Evolutionary conservation across 2,888 invertebrate genomes (phyloP).

Genomic region (Ophraella communa): DNA sequence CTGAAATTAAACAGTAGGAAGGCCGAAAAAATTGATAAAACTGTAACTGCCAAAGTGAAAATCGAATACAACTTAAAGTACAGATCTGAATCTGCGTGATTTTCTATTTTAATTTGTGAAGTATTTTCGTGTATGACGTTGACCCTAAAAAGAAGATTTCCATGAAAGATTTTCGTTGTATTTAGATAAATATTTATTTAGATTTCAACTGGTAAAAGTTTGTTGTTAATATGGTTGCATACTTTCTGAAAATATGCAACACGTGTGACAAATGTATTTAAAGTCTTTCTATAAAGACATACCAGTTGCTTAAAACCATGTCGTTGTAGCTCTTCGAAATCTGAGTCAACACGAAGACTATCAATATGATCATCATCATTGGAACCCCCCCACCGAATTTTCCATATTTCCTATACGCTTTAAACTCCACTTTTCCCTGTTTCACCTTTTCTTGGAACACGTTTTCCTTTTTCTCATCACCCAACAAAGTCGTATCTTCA

Average conservation of each 20-base stretch:
- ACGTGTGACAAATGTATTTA: no score
- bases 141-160: conserved; percentile 15
- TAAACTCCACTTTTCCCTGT: conserved; percentile 42
- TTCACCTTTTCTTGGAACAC: conserved; percentile 43
- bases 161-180: no score
- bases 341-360: conserved; percentile 44
- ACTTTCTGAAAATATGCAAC: no score
- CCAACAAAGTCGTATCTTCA: conserved; percentile 18
- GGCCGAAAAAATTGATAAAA: conserved; percentile 31
- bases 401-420: conserved; percentile 46
- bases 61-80: conserved; percentile 25
- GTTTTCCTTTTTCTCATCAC: conserved; percentile 18
- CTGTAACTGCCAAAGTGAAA: conserved; percentile 21
- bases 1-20: conserved; percentile 35
- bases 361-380: conserved; percentile 39
- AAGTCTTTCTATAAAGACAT: conserved; percentile 15
- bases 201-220: no score
- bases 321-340: conserved; percentile 42
- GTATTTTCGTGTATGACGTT: conserved; percentile 3
- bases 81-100: not conserved
- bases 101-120: not conserved
- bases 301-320: conserved; percentile 47
- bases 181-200: no score
- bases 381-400: conserved; percentile 45
- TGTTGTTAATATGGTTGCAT: no score